These are phyloP conservation scores for Autographa gamma DNA, from an alignment of 2,888 invertebrate species.

Conservation along the genomic window DNA sequence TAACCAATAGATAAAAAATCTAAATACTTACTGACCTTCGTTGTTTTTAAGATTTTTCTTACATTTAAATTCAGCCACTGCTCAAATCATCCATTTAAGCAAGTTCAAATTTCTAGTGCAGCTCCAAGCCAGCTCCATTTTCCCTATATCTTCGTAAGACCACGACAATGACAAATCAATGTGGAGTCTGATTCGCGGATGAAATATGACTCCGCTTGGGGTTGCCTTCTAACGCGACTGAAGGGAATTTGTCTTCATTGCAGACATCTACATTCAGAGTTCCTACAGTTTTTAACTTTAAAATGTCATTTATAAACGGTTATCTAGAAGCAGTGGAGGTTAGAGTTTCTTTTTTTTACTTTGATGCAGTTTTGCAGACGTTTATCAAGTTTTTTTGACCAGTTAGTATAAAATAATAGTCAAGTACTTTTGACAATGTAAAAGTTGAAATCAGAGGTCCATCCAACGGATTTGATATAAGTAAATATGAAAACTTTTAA, in stretches of 20 bases:
- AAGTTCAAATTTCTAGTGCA: background rate
- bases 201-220: slow-evolving; percentile 57
- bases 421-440: too few species aligned
- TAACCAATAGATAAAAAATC: too few species aligned
- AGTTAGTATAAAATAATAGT: background rate
- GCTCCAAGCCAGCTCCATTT: slow-evolving; percentile 7
- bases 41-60: too few species aligned
- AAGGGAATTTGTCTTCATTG: slow-evolving; percentile 52
- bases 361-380: background rate
- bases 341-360: background rate
- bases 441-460: too few species aligned
- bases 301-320: slow-evolving; percentile 46
- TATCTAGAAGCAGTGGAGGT: background rate
- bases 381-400: background rate
- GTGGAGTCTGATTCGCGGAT: slow-evolving; percentile 52
- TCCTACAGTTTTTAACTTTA: slow-evolving; percentile 49
- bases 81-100: too few species aligned
- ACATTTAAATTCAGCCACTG: too few species aligned
- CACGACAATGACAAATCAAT: slow-evolving; percentile 62
- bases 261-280: slow-evolving; percentile 25
- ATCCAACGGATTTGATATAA: too few species aligned
- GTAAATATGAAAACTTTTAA: too few species aligned
- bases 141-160: slow-evolving; percentile 10
- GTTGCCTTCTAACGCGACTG: slow-evolving; percentile 31
- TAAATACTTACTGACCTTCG: too few species aligned